These are phyloP conservation scores for Pocota personata DNA, from an alignment of 2,888 invertebrate genomes.

Conservation along the genomic window DNA sequence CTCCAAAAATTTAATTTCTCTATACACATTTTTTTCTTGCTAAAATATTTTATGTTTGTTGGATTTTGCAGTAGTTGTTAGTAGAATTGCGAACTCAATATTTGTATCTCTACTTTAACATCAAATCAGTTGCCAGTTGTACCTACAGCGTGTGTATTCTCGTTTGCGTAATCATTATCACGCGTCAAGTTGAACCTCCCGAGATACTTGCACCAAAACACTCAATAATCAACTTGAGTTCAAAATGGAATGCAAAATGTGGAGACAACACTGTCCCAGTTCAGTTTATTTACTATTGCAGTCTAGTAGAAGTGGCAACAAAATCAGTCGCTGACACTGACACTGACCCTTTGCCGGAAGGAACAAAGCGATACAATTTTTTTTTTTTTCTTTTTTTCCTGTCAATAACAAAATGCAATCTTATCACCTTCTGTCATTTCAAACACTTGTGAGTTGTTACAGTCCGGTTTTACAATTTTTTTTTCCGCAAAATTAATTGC, in stretches of 20 bases:
- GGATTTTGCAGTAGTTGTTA: too few species aligned
- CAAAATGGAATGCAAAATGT: not conserved
- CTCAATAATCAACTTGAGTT: not conserved
- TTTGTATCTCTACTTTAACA: too few species aligned
- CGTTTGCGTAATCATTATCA: too few species aligned
- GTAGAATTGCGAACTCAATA: too few species aligned
- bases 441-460: constrained; percentile 20
- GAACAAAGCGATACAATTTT: constrained; percentile 17
- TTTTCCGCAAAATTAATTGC: not conserved
- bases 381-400: not conserved
- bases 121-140: too few species aligned
- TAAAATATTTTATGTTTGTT: too few species aligned
- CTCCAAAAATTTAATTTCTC: too few species aligned
- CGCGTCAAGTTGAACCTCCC: too few species aligned
- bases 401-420: constrained; percentile 31
- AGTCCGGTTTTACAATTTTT: not conserved
- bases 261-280: not conserved
- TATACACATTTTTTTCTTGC: too few species aligned
- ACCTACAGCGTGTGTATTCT: not conserved
- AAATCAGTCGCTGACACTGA: constrained; percentile 6
- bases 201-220: not conserved
- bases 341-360: constrained; percentile 38
- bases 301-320: not conserved
- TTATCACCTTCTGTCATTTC: constrained; percentile 49
- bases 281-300: not conserved